Evolutionary conservation across 2,888 invertebrate genomes (phyloP), one percentile per base, ranked within the genome.

Genomic region (Gymnoscelis rufifasciata): DNA sequence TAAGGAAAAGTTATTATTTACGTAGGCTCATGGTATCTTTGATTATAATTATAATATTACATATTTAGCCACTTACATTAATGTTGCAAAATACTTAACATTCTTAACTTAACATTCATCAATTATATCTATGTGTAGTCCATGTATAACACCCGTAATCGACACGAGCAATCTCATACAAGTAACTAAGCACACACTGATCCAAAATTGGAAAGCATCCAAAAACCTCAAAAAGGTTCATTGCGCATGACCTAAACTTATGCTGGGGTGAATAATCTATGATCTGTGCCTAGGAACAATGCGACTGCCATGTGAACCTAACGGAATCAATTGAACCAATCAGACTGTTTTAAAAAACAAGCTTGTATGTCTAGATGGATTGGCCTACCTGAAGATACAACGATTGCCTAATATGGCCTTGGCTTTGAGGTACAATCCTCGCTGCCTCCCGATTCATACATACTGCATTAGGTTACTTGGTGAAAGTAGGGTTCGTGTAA

Each of bases 161-260:
- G 19, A 19, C 5, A 2, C 19, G 2, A 19, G 2, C 19, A 19
- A 3, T 3, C 19, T 3, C 19, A 5, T 19, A 3, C 2, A 19
- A 3, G 19, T 47, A 43, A 29, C 24, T 39, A 38, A 31, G 31
- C 33, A 42, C 33, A 35, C 37, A 29, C 43, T 43, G 39, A 36
- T 48, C 37, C 40, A 39, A 38, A 60, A 54, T 68, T 68, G 71
- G 72, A 68, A 55, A 45, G 56, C 54, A 44, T 26, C 62, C 73
- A 68, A 71, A 71, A 68, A 64, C 43, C 49, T 60, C 62, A 52
- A 56, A 59, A 45, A 56, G 65, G 68, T 73, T 72, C 72, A 75
- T 63, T 67, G 76, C 73, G 74, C 75, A 71, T 74, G 71, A 71
- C 68, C 74, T 64, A 59, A 61, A 50, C 61, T 61, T 56, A 51